Base-by-base conservation (phyloP, 2,113 vertebrate genomes). In the Urocitellus parryii region DNA sequence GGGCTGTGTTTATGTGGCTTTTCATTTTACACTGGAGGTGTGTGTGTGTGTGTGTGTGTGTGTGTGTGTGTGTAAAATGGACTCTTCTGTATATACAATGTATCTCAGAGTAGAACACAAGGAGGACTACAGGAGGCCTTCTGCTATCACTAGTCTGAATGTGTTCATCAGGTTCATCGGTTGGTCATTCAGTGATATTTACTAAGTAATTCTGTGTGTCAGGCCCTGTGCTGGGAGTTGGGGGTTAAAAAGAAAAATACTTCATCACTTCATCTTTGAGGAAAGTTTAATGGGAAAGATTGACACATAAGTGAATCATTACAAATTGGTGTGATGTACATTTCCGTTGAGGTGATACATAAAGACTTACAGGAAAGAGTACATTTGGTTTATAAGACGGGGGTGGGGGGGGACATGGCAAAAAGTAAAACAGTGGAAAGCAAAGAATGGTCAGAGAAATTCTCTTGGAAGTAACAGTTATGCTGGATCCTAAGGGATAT, bases 361-460 rank as follows among this genome's bases (percentile, higher is more conserved):
- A 85, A 92, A n/a, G 79, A 91, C 24, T 84, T 82, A 48, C 37
- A 82, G 45, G 67, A 85, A 94, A 86, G 32, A 78, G 22, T 20
- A 65, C 25, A 51, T 11, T 92, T 84, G 76, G 56, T 53, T 20
- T 25, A 22, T 78, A 39, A 12, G 24, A 32, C 1, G 4, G 27
- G 45, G n/a, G 9, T 48, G 16, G 5, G 27, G 45, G n/a, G 9
- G 56, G 16, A 34, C 17, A 13, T 5, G 22, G 20, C 32, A 67
- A 93, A 76, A 24, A 91, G 42, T 82, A 79, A 81, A 91, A 25
- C 51, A 85, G 95, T 34, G 42, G 18, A 61, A 4, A 58, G 20
- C 51, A n/a, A 58, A 29, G 27, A 74, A 20, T 1, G 25, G 8
- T 29, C 81, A 56, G 87, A 96, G 78, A 51, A 68, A 42, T 63